Evolutionary conservation across 2,888 invertebrate genomes (phyloP).

Genomic region (Trachelus stipa): DNA sequence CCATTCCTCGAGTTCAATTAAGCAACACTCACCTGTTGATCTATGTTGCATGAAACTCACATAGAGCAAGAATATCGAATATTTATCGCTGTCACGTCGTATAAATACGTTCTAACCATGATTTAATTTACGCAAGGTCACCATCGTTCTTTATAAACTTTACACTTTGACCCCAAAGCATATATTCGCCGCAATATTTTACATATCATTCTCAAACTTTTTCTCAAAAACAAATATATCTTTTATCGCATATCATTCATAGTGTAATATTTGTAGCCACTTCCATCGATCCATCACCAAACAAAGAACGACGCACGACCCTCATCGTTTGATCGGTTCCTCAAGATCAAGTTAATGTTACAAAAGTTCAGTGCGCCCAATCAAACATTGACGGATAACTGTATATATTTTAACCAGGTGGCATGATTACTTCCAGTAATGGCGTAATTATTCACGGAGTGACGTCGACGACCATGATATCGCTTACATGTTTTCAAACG

Average conservation of each 20-base stretch:
- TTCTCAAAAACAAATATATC: background rate
- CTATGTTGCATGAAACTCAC: background rate
- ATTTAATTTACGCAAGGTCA: constrained; percentile 1
- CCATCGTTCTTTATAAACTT: background rate
- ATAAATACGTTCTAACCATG: background rate
- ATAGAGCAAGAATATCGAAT: background rate
- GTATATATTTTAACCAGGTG: background rate
- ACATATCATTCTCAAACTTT: background rate
- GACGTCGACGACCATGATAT: too few species aligned
- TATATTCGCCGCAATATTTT: background rate
- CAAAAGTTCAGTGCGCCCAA: background rate
- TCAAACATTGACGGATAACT: constrained; percentile 1
- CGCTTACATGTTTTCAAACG: too few species aligned
- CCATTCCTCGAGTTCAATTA: constrained; percentile 5
- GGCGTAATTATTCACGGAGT: background rate
- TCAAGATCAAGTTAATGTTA: background rate
- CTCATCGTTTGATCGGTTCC: too few species aligned
- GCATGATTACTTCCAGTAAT: constrained; percentile 1
- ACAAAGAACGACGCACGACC: too few species aligned
- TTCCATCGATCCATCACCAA: too few species aligned
- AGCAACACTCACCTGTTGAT: background rate
- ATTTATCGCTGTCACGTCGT: background rate
- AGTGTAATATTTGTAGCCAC: too few species aligned
- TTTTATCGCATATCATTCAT: too few species aligned
- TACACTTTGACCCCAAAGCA: background rate